Evolutionary conservation across 2,113 vertebrate species (phyloP).

Genomic region (Macrotus californicus): DNA sequence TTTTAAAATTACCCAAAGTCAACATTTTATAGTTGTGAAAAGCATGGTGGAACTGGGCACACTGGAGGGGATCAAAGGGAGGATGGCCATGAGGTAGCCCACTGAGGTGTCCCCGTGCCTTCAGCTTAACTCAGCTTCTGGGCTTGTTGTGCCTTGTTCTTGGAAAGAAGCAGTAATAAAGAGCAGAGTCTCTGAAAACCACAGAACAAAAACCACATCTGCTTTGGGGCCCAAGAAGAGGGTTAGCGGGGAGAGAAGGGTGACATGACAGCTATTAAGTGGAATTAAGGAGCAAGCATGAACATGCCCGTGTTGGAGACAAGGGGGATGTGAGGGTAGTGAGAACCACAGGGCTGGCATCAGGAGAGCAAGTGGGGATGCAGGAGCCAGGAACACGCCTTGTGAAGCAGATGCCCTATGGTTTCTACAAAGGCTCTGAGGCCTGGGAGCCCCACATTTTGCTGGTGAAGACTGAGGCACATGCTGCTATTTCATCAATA

Average conservation of each 20-base stretch:
- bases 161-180: not conserved
- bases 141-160: not conserved
- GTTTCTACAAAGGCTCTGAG: not conserved
- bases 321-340: no score
- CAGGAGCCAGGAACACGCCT: not conserved
- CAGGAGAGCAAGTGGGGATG: not conserved
- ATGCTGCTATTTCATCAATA: not conserved
- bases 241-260: not conserved
- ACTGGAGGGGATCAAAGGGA: not conserved
- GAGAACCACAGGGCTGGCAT: not conserved
- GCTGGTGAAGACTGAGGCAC: not conserved
- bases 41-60: not conserved
- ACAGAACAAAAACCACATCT: not conserved
- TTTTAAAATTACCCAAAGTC: conserved; percentile 15
- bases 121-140: not conserved
- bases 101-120: not conserved
- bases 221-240: not conserved
- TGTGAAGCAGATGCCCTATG: not conserved
- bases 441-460: not conserved
- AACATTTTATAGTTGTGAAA: not conserved
- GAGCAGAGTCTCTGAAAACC: not conserved
- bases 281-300: not conserved
- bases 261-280: not conserved
- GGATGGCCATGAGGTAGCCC: not conserved
- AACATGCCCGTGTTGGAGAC: not conserved